phyloP scores from a whole-genome alignment of 2,888 invertebrate species.

The Pterobdella sp. region DNA sequence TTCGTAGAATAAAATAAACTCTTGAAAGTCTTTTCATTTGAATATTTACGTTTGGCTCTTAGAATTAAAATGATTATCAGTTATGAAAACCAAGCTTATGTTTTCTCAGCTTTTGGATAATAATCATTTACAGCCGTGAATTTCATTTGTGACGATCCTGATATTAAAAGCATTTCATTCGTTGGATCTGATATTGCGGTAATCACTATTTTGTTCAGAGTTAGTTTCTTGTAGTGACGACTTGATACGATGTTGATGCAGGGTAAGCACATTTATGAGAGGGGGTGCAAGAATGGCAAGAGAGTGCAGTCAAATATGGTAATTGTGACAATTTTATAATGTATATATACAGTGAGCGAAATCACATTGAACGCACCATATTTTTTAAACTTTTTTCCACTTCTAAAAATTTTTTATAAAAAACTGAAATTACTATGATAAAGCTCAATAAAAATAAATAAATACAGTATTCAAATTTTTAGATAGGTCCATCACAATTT shows the following conservation, averaged over 20 bases:
- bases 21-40: neutral
- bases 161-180: slow-evolving; percentile 91
- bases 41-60: neutral
- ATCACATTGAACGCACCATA: too few relatives aligned
- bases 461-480: too few relatives aligned
- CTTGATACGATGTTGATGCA: slow-evolving; percentile 43
- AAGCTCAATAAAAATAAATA: too few relatives aligned
- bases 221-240: neutral
- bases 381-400: too few relatives aligned
- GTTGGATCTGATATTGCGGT: slow-evolving; percentile 93
- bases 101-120: too few relatives aligned
- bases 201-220: neutral
- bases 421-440: too few relatives aligned
- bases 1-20: too few relatives aligned
- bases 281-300: slow-evolving; percentile 83
- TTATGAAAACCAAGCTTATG: too few relatives aligned
- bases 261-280: slow-evolving; percentile 87
- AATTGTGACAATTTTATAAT: slow-evolving; percentile 35
- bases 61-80: neutral
- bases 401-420: too few relatives aligned
- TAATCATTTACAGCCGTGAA: slow-evolving; percentile 68
- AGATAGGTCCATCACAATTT: too few relatives aligned
- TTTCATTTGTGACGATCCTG: slow-evolving; percentile 92
- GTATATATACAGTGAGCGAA: too few relatives aligned
- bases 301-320: slow-evolving; percentile 92